phyloP scores from a whole-genome alignment of 1,140 invertebrate genomes.

The Atta colombica region DNA sequence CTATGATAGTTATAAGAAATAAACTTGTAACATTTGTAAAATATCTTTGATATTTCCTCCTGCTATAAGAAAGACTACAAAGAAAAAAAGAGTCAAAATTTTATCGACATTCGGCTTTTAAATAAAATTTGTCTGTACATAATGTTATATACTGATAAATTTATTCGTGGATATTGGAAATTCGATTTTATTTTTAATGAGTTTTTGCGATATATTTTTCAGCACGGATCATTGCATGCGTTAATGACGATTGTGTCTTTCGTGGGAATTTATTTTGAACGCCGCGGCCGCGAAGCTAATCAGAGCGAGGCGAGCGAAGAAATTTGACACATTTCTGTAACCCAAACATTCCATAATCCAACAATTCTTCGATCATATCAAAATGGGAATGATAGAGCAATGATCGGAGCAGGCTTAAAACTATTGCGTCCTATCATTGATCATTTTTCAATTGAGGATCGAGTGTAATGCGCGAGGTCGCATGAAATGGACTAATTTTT shows the following conservation, averaged over 20 bases:
- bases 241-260: constrained; percentile 19
- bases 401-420: neutral
- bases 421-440: neutral
- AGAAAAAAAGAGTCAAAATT: neutral
- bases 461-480: neutral
- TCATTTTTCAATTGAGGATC: constrained; percentile 6
- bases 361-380: constrained; percentile 9
- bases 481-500: neutral
- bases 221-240: constrained; percentile 17
- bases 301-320: constrained; percentile 54
- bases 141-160: constrained; percentile 1
- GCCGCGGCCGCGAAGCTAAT: constrained; percentile 3
- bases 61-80: neutral
- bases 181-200: constrained; percentile 29
- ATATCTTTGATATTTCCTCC: constrained; percentile 19
- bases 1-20: constrained; percentile 74
- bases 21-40: constrained; percentile 77
- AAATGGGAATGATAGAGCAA: neutral
- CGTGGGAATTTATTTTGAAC: constrained; percentile 38
- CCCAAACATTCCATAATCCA: neutral
- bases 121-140: neutral
- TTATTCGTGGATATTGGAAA: constrained; percentile 1
- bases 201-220: constrained; percentile 35
- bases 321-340: constrained; percentile 41
- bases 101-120: neutral